phyloP scores from a whole-genome alignment of 2,797 vertebrate genomes.

The Prunella strophiata region DNA sequence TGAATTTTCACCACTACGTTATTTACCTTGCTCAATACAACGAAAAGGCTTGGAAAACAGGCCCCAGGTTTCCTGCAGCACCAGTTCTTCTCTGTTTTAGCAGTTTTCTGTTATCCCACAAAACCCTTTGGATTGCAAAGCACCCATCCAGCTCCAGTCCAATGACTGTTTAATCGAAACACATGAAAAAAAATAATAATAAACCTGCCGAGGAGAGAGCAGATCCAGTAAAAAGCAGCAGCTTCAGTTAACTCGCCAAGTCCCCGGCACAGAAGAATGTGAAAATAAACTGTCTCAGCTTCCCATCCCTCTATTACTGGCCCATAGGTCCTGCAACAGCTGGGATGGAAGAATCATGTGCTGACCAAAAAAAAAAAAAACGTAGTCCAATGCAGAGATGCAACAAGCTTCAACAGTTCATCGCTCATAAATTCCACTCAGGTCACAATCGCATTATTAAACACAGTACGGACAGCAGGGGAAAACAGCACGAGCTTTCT shows the following conservation, averaged over 20 bases:
- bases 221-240: slow-evolving; percentile 52
- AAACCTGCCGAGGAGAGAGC: background rate
- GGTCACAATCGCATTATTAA: slow-evolving; percentile 56
- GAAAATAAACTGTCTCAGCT: slow-evolving; percentile 40
- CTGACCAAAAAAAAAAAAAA: background rate
- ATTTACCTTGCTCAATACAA: slow-evolving; percentile 71
- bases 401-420: slow-evolving; percentile 28
- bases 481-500: background rate
- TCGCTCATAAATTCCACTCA: slow-evolving; percentile 22
- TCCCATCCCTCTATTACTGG: slow-evolving; percentile 27
- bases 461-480: background rate
- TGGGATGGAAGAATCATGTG: background rate
- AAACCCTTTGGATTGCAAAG: background rate
- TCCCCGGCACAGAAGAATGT: background rate
- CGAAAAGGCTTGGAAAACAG: slow-evolving; percentile 40
- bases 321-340: slow-evolving; percentile 31
- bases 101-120: background rate
- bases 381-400: background rate
- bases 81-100: slow-evolving; percentile 49
- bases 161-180: slow-evolving; percentile 3
- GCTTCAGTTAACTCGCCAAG: slow-evolving; percentile 18
- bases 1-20: background rate
- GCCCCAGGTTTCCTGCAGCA: slow-evolving; percentile 46
- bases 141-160: slow-evolving; percentile 48
- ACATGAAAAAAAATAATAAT: background rate